Percentiles rank a stretch among this genome's conserved stretches.
Evolutionary conservation across 2,888 invertebrate species (phyloP).

Genomic region (Heliconius hortense): DNA sequence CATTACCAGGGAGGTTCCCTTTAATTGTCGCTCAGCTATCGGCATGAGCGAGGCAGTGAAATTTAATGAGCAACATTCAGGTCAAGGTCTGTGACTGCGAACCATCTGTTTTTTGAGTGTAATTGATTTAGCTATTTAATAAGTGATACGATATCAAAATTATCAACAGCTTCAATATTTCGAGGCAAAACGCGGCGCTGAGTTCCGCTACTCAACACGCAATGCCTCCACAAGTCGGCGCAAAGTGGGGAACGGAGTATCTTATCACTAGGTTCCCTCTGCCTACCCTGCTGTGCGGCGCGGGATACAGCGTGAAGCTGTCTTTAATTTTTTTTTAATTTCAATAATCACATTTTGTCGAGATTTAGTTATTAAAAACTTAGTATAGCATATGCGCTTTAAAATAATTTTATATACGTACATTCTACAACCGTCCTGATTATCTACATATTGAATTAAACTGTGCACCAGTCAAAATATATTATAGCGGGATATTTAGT

Average conservation of each 20-base stretch:
- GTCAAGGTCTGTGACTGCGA: slow-evolving; percentile 64
- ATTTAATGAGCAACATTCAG: slow-evolving; percentile 71
- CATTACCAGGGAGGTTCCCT: slow-evolving; percentile 59
- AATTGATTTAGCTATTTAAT: slow-evolving; percentile 39
- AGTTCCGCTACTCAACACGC: neutral
- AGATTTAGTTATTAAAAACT: too few species aligned
- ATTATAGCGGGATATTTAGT: slow-evolving; percentile 56
- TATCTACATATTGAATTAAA: slow-evolving; percentile 43
- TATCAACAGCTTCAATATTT: neutral
- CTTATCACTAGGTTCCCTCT: too few species aligned
- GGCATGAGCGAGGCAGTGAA: slow-evolving; percentile 66
- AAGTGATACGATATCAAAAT: slow-evolving; percentile 28
- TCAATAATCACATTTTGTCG: too few species aligned
- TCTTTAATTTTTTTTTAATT: too few species aligned
- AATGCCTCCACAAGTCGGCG: too few species aligned
- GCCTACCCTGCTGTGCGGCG: too few species aligned
- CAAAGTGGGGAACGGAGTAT: too few species aligned
- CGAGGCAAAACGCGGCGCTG: too few species aligned
- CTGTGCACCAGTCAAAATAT: slow-evolving; percentile 60
- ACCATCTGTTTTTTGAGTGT: slow-evolving; percentile 43
- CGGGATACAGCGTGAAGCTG: too few species aligned
- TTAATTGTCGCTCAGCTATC: slow-evolving; percentile 71
- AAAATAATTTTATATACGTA: neutral
- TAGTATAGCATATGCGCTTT: neutral
- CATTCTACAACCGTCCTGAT: too few species aligned